Conservation (phyloP, 2,888 invertebrate species). For the Dynastes maya region DNA sequence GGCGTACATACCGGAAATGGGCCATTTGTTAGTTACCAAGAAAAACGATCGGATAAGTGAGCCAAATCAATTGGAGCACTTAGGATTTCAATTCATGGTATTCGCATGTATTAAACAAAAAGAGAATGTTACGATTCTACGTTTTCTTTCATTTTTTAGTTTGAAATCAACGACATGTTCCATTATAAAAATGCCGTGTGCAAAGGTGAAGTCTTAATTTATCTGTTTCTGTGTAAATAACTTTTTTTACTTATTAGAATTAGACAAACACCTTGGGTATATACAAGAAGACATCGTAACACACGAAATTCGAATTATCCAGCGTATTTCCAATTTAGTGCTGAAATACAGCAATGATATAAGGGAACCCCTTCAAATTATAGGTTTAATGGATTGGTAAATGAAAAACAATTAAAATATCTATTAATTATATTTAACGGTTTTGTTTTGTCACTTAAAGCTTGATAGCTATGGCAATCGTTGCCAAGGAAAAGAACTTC, state of each 20-base stretch:
- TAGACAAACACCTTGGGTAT: constrained; percentile 86
- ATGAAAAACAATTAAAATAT: constrained; percentile 10
- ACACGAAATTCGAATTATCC: constrained; percentile 84
- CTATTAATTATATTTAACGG: constrained; percentile 50
- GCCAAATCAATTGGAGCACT: constrained; percentile 75
- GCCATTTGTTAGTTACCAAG: constrained; percentile 85
- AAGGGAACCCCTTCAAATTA: constrained; percentile 63
- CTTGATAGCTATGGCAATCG: constrained; percentile 68
- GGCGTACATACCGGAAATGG: constrained; percentile 83
- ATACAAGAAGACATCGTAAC: constrained; percentile 85
- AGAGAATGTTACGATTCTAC: background rate
- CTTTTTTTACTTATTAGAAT: constrained; percentile 70
- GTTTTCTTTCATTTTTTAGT: constrained; percentile 61
- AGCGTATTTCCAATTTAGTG: constrained; percentile 65
- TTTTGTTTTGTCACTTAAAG: constrained; percentile 56
- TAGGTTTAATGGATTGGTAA: constrained; percentile 67
- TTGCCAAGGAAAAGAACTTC: constrained; percentile 65
- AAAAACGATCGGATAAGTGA: constrained; percentile 75
- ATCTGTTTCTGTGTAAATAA: background rate
- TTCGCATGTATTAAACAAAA: background rate
- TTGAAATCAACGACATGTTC: constrained; percentile 63
- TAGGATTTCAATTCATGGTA: constrained; percentile 83
- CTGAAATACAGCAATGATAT: constrained; percentile 65
- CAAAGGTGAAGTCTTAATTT: constrained; percentile 59
- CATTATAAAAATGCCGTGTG: constrained; percentile 69